These are phyloP conservation scores for Tursiops truncatus DNA, from an alignment of 2,113 vertebrate genomes.

Conservation along the genomic window DNA sequence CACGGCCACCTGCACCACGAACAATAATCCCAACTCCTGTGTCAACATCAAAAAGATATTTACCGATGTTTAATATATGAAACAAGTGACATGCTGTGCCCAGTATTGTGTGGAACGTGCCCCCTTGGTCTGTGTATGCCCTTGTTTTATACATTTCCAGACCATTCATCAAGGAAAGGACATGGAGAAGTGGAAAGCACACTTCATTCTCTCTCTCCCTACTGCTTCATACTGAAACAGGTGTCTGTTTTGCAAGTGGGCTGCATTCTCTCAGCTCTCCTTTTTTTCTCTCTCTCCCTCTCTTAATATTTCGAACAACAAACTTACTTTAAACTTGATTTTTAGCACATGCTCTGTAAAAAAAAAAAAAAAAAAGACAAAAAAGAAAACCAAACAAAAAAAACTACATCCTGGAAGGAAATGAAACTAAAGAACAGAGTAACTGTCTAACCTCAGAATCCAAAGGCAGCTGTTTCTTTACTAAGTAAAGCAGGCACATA, in stretches of 20 bases:
- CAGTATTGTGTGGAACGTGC: constrained; percentile 81
- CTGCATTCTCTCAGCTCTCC: constrained; percentile 77
- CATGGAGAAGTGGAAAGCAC: constrained; percentile 78
- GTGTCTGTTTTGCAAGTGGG: constrained; percentile 82
- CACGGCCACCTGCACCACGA: constrained; percentile 81
- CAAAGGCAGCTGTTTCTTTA: constrained; percentile 46
- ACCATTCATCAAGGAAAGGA: constrained; percentile 78
- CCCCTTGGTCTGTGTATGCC: constrained; percentile 84
- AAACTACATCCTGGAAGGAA: constrained; percentile 70
- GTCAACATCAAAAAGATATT: constrained; percentile 98
- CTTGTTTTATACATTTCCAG: constrained; percentile 83
- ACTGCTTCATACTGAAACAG: constrained; percentile 79
- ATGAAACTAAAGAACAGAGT: constrained; percentile 63
- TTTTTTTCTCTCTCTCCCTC: not conserved
- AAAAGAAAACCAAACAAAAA: not conserved
- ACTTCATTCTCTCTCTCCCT: constrained; percentile 37
- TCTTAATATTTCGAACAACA: constrained; percentile 50
- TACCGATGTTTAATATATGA: constrained; percentile 92
- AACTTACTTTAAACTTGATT: constrained; percentile 57
- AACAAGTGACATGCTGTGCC: constrained; percentile 77
- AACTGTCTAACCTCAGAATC: constrained; percentile 66
- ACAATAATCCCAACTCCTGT: constrained; percentile 94
- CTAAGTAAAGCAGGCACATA: constrained; percentile 44
- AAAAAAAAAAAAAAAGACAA: not conserved
- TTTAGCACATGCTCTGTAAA: constrained; percentile 28